Percentiles rank a stretch among this genome's conserved stretches.
Evolutionary conservation across 2,888 invertebrate species (phyloP).

Genomic region (Drosophila barbarae): DNA sequence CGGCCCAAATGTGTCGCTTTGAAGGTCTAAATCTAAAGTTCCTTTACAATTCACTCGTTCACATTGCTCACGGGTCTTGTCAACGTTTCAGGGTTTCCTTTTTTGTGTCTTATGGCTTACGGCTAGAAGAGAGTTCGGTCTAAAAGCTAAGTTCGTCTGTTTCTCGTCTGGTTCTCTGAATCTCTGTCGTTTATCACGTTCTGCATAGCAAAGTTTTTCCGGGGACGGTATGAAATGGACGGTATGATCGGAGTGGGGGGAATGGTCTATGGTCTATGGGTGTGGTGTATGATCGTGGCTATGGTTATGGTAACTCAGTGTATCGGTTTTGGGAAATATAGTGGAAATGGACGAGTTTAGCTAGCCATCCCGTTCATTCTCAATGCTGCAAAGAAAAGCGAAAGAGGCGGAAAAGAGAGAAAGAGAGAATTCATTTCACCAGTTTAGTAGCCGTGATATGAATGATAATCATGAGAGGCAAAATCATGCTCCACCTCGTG

Average conservation of each 20-base stretch:
- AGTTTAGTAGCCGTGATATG: slow-evolving; percentile 66
- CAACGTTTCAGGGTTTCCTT: slow-evolving; percentile 46
- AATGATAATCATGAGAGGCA: slow-evolving; percentile 76
- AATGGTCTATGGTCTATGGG: slow-evolving; percentile 7
- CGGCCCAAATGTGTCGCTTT: slow-evolving; percentile 51
- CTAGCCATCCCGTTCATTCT: slow-evolving; percentile 49
- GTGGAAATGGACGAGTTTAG: slow-evolving; percentile 31
- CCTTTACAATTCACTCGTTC: slow-evolving; percentile 49
- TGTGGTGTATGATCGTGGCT: neutral
- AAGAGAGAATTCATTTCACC: slow-evolving; percentile 56
- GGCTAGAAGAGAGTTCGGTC: slow-evolving; percentile 48
- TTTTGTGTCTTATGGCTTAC: slow-evolving; percentile 43
- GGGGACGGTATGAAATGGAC: slow-evolving; percentile 26
- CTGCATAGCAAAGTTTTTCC: slow-evolving; percentile 54
- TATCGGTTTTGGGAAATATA: slow-evolving; percentile 23
- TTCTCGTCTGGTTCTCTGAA: slow-evolving; percentile 57
- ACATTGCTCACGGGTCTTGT: slow-evolving; percentile 55
- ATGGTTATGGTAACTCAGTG: neutral
- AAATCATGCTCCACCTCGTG: slow-evolving; percentile 76
- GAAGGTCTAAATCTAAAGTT: slow-evolving; percentile 51
- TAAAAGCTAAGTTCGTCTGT: slow-evolving; percentile 60
- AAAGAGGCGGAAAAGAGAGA: slow-evolving; percentile 54
- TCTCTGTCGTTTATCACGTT: slow-evolving; percentile 72
- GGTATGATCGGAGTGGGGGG: neutral
- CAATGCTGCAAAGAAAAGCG: slow-evolving; percentile 74